Conservation (phyloP, 1,140 invertebrate genomes). For the Drosophila ficusphila region DNA sequence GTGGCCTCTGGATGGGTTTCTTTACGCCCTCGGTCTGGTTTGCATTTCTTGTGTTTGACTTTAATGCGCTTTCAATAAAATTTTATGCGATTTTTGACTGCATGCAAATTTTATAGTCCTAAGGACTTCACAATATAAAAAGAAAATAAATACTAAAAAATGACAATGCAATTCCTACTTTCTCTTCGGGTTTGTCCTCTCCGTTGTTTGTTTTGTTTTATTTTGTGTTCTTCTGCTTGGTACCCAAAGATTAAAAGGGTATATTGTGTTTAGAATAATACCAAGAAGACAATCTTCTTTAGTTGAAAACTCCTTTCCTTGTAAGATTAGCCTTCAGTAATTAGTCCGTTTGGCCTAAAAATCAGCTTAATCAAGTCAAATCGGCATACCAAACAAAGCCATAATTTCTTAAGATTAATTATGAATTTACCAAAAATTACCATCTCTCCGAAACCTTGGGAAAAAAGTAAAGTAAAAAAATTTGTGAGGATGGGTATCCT, state of each 20-base stretch:
- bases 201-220: neutral
- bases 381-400: too few species aligned
- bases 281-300: too few species aligned
- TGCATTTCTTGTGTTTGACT: constrained; percentile 72
- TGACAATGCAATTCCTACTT: constrained; percentile 59
- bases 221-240: neutral
- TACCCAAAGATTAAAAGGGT: neutral
- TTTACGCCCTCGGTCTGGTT: constrained; percentile 33
- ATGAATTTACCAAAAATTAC: too few species aligned
- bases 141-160: constrained; percentile 35
- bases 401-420: too few species aligned
- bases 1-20: constrained; percentile 33
- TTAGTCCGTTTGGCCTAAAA: too few species aligned
- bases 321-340: too few species aligned
- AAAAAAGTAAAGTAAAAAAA: neutral
- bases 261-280: too few species aligned
- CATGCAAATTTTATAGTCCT: constrained; percentile 71
- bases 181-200: constrained; percentile 1
- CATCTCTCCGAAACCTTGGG: too few species aligned
- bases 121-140: constrained; percentile 28
- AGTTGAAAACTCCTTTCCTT: too few species aligned
- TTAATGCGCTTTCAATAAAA: constrained; percentile 79
- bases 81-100: constrained; percentile 75
- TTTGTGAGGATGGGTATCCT: neutral
- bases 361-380: too few species aligned